phyloP scores from a whole-genome alignment of 1,140 invertebrate genomes.

The Caenorhabditis briggsae region DNA sequence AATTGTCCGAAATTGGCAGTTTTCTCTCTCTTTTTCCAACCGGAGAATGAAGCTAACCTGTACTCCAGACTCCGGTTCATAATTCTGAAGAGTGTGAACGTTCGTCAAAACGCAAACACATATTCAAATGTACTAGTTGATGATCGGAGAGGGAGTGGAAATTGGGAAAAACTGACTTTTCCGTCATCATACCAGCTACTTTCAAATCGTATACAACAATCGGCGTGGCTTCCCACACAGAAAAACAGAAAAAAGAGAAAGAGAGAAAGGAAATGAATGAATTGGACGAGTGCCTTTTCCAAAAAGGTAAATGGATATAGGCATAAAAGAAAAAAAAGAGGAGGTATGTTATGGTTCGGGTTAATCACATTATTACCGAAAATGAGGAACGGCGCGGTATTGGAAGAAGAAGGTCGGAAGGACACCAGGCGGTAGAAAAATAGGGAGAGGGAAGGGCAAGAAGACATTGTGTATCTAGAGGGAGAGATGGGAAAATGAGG shows the following conservation, averaged over 20 bases:
- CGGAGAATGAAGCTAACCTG: neutral
- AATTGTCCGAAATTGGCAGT: conserved; percentile 27
- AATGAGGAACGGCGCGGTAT: conserved; percentile 51
- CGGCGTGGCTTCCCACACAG: conserved; percentile 15
- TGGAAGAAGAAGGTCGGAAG: conserved; percentile 5
- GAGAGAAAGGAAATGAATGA: neutral
- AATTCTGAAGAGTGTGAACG: conserved; percentile 12
- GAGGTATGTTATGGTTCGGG: conserved; percentile 47
- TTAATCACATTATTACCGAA: conserved; percentile 56
- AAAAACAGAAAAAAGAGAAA: neutral
- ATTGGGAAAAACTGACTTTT: conserved; percentile 44
- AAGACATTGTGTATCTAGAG: conserved; percentile 21
- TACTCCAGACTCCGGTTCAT: neutral
- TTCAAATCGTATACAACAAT: conserved; percentile 29
- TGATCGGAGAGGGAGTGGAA: neutral
- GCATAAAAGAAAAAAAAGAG: conserved; percentile 6
- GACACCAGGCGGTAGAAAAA: neutral
- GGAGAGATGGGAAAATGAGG: neutral
- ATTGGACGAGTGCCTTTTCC: conserved; percentile 12
- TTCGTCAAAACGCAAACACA: neutral
- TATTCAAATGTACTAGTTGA: conserved; percentile 48
- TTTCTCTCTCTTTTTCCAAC: neutral
- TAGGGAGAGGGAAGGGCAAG: neutral
- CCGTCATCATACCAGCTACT: conserved; percentile 28
- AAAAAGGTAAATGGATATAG: conserved; percentile 40